Evolutionary conservation across 1,140 invertebrate genomes (phyloP).

Genomic region (Acromyrmex heyeri): DNA sequence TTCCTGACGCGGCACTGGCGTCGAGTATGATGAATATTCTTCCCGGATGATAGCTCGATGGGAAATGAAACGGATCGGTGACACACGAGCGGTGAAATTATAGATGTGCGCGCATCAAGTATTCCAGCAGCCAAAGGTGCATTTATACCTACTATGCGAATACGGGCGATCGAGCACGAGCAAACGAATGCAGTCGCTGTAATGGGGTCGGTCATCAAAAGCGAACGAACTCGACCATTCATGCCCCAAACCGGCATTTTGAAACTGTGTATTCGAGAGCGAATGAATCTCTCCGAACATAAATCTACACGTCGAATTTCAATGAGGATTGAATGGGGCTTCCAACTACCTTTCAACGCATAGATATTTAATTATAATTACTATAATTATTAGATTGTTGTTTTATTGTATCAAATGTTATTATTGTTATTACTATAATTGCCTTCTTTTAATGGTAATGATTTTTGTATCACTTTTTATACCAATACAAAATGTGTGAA

Average conservation of each 20-base stretch:
- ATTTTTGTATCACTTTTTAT: not conserved
- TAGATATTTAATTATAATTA: conserved; percentile 1
- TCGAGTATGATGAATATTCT: conserved; percentile 64
- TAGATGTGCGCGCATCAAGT: conserved; percentile 57
- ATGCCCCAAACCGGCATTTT: conserved; percentile 57
- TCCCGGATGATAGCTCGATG: conserved; percentile 56
- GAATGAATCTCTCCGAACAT: conserved; percentile 39
- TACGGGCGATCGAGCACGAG: conserved; percentile 37
- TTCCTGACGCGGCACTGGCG: conserved; percentile 53
- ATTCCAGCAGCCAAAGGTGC: conserved; percentile 54
- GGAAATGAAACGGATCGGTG: conserved; percentile 62
- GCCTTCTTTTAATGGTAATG: not conserved
- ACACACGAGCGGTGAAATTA: conserved; percentile 60
- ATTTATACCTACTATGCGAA: conserved; percentile 37
- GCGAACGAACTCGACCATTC: conserved; percentile 59
- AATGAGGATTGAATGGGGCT: conserved; percentile 12
- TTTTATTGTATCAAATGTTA: not conserved
- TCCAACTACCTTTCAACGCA: conserved; percentile 24
- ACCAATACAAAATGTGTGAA: not conserved
- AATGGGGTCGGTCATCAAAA: conserved; percentile 56
- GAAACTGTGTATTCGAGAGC: conserved; percentile 50
- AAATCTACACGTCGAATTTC: conserved; percentile 39
- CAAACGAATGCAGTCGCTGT: conserved; percentile 57
- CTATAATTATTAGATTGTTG: conserved; percentile 6
- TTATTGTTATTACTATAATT: not conserved